phyloP scores from a whole-genome alignment of 1,140 invertebrate species.

The Drosophila ananassae region DNA sequence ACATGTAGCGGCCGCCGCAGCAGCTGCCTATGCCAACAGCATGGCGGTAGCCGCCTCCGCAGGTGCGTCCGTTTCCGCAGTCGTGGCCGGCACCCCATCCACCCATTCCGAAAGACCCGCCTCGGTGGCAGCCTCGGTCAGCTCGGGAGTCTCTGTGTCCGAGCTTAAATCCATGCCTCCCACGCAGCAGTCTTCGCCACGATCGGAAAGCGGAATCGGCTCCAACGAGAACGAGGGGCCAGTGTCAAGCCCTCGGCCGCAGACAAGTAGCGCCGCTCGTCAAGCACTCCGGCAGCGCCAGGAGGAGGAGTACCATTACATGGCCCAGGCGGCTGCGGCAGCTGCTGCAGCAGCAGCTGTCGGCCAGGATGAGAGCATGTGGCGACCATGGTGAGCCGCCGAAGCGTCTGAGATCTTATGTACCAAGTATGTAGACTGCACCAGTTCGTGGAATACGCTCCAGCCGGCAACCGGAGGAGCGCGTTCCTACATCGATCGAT shows the following conservation, averaged over 20 bases:
- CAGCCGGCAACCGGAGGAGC: conserved; percentile 41
- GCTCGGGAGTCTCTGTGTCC: conserved; percentile 66
- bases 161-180: conserved; percentile 64
- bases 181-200: conserved; percentile 68
- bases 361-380: conserved; percentile 75
- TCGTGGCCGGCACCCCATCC: conserved; percentile 28
- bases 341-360: conserved; percentile 45
- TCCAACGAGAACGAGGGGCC: conserved; percentile 66
- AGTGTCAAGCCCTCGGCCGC: conserved; percentile 62
- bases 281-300: conserved; percentile 67
- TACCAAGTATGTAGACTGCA: conserved; percentile 73
- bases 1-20: conserved; percentile 73
- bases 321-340: conserved; percentile 54
- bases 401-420: conserved; percentile 53
- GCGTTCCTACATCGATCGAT: conserved; percentile 10
- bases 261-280: conserved; percentile 66
- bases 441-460: conserved; percentile 46
- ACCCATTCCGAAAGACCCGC: conserved; percentile 53
- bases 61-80: conserved; percentile 28
- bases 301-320: conserved; percentile 68
- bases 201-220: conserved; percentile 70
- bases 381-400: conserved; percentile 71
- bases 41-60: conserved; percentile 52
- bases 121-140: conserved; percentile 66
- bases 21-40: conserved; percentile 71